These are phyloP conservation scores for Bombycilla garrulus DNA, from an alignment of 2,113 vertebrate genomes.

Conservation along the genomic window DNA sequence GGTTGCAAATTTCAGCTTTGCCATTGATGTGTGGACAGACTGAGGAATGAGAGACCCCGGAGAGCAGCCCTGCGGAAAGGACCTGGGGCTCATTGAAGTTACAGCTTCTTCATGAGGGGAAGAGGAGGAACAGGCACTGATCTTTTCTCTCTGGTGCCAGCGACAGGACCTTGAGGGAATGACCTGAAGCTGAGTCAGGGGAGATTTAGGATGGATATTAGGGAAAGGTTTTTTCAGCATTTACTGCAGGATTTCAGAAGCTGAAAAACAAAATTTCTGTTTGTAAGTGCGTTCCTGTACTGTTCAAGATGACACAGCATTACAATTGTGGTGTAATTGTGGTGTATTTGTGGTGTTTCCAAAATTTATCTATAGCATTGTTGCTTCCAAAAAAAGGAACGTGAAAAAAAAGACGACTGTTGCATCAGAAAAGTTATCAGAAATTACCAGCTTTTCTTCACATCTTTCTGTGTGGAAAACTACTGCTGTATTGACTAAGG, in stretches of 20 bases:
- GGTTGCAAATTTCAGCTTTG: neutral
- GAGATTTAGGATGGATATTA: neutral
- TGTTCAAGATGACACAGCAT: rapidly evolving
- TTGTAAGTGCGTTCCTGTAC: neutral
- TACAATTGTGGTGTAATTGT: neutral
- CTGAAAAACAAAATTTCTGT: neutral
- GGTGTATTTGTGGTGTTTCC: neutral
- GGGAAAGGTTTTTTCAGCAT: neutral
- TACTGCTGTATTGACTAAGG: neutral
- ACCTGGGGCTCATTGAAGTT: neutral
- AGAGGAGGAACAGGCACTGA: neutral
- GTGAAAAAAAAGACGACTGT: neutral
- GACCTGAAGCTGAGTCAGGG: neutral
- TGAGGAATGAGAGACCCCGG: neutral
- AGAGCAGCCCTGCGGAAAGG: neutral
- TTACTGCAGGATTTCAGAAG: neutral
- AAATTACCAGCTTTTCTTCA: neutral
- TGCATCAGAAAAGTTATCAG: neutral
- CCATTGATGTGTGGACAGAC: neutral
- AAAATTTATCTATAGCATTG: neutral
- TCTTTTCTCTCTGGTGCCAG: neutral
- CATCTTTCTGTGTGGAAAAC: neutral
- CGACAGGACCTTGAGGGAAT: neutral
- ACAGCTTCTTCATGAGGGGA: neutral
- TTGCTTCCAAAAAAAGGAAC: neutral